Evolutionary conservation across 2,888 invertebrate genomes (phyloP).

Genomic region (Phortica magna): DNA sequence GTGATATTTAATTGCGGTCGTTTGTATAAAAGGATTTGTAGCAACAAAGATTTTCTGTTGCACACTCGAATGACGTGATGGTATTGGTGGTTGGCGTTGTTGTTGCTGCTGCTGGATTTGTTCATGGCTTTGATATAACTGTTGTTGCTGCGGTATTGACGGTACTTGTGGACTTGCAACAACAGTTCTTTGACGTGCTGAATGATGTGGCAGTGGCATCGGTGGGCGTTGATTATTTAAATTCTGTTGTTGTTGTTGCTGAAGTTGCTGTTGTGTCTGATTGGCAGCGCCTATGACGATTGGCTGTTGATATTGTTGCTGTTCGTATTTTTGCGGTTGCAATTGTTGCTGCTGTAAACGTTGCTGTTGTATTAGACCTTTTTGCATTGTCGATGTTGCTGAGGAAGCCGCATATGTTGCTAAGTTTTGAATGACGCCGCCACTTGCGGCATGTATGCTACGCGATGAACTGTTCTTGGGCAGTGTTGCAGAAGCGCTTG

Average conservation of each 20-base stretch:
- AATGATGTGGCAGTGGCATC: constrained; percentile 66
- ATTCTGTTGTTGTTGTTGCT: constrained; percentile 58
- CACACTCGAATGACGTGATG: constrained; percentile 76
- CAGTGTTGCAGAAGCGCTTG: constrained; percentile 70
- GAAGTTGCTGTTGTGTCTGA: constrained; percentile 59
- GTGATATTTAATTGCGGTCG: constrained; percentile 75
- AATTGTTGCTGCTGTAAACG: constrained; percentile 58
- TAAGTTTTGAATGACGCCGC: constrained; percentile 51
- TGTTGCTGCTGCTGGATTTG: constrained; percentile 56
- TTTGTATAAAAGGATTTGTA: constrained; percentile 78
- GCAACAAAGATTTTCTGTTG: constrained; percentile 78
- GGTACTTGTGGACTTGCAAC: constrained; percentile 34
- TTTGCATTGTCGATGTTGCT: constrained; percentile 73
- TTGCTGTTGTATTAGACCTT: constrained; percentile 66
- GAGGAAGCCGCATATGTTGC: constrained; percentile 67
- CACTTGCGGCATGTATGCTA: constrained; percentile 17
- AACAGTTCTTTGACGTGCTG: constrained; percentile 48
- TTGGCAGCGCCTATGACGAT: constrained; percentile 40
- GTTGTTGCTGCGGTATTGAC: constrained; percentile 56
- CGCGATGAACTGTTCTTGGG: constrained; percentile 62
- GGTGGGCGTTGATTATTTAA: constrained; percentile 68
- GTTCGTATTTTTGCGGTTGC: constrained; percentile 54
- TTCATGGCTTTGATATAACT: constrained; percentile 55
- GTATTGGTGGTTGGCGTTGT: constrained; percentile 74
- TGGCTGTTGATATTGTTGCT: constrained; percentile 47